Base-by-base conservation (phyloP, 2,888 invertebrate species). In the Drosophila prostipennis region DNA sequence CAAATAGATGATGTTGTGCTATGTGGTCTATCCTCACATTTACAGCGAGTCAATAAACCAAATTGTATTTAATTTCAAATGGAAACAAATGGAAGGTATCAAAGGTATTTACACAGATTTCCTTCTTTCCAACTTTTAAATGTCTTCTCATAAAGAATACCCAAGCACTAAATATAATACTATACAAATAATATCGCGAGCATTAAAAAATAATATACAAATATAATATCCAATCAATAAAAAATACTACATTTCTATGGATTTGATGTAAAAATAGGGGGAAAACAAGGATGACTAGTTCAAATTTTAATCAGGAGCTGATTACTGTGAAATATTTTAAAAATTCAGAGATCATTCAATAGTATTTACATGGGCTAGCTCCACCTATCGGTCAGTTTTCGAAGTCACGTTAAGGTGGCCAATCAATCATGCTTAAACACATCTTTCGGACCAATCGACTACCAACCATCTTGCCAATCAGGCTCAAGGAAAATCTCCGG, bases 401-500 rank as follows among this genome's bases (percentile, higher is more conserved):
- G 56, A 52, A 19, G 52, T 57, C 37, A 13, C 19, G 39, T 39
- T 40, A 40, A 46, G 58, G 46, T 32, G 16, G 23, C 46, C 61
- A 58, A 61, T 61, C 61, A 63, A 61, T 61, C 61, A 61, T 59
- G 48, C 61, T 59, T 61, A 61, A 61, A 59, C 61, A 61, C 59
- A 40, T 61, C 39, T 36, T 34, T 11, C 26, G 55, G 54, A 13
- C 58, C 53, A 34, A 53, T 58, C 42, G 55, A 29, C 19, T 37
- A 45, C 32, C 39, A 23, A 7, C 32, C 58, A 46, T 40, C 48
- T 48, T 58, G 61, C 58, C 61, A 61, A 61, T 61, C 61, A 61
- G 48, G 48, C 46, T 40, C 32, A 23, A 13, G 5, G 6, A 14
- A 26, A 29, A 45, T 45, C 45, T 45, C 45, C 42, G 14, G 34